Evolutionary conservation across 1,140 invertebrate genomes (phyloP), one percentile per base, ranked within the genome.

Genomic region (Tenebrio molitor): DNA sequence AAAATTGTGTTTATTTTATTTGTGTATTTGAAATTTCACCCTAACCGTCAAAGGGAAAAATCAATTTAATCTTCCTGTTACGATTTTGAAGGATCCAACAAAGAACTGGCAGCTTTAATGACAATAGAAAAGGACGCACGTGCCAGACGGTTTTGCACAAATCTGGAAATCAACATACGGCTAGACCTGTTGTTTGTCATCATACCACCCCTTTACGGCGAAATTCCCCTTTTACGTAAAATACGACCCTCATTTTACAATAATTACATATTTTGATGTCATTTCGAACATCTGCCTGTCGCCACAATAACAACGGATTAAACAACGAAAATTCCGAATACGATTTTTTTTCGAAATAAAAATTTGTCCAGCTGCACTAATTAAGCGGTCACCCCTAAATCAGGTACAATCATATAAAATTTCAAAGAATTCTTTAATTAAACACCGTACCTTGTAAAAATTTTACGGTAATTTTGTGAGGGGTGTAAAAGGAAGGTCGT

Each of bases 141-240:
- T 78, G 79, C 74, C 69, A 25, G 23, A 44, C 39, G 63, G 68
- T 79, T 80, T 79, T 78, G 77, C 78, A 80, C 73, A 79, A 80
- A 79, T 79, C 73, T 75, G 77, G 74, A 79, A 80, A 79, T 73
- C 50, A 63, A 29, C 69, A 63, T 21, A 41, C 41, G 63, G 41
- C 33, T 69, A 71, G 33, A 74, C 77, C 77, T 80, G 78, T 77
- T 75, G 78, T 80, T 80, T 80, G 79, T 77, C 77, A 76, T 78
- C 76, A 65, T 67, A 70, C 62, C 69, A 76, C 80, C 78, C 77
- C 75, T 80, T 75, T 81, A 75, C 39, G 65, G 50, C 50, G 75
- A 77, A 78, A 75, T 79, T 80, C 76, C 79, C 79, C 78, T 80
- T 80, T 80, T 79, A 77, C 76, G 79, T 79, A 81, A 80, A 80